These are phyloP conservation scores for Brachymystax lenok DNA, from an alignment of 2,797 vertebrate species.

Conservation along the genomic window DNA sequence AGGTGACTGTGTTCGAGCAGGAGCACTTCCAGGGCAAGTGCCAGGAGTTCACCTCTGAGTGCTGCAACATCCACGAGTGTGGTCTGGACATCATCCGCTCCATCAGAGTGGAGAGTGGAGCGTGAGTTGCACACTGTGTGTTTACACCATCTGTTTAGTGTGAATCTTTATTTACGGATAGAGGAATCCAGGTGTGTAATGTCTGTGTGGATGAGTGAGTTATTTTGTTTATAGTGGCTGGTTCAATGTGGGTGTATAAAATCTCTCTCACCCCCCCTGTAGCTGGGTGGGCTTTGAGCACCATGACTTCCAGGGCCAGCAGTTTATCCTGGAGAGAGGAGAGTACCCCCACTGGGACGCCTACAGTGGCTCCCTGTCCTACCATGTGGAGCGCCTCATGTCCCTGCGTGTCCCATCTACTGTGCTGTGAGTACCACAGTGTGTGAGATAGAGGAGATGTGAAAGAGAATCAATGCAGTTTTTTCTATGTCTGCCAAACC, in stretches of 20 bases:
- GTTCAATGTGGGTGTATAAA: background rate
- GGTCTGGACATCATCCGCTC: constrained; percentile 84
- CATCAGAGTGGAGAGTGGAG: constrained; percentile 82
- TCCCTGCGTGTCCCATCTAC: constrained; percentile 79
- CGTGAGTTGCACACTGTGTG: constrained; percentile 67
- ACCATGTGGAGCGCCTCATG: constrained; percentile 80
- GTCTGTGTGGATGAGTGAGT: background rate
- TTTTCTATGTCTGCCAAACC: background rate
- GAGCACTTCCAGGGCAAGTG: constrained; percentile 84
- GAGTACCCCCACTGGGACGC: constrained; percentile 85
- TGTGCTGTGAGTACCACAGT: constrained; percentile 73
- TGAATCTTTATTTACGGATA: too few species aligned
- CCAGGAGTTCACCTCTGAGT: constrained; percentile 81
- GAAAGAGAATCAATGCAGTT: background rate
- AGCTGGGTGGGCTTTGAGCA: constrained; percentile 85
- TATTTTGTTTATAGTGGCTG: background rate
- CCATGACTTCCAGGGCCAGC: constrained; percentile 84
- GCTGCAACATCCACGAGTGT: constrained; percentile 81
- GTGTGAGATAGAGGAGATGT: background rate
- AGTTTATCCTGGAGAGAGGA: constrained; percentile 84
- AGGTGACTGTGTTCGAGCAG: constrained; percentile 85
- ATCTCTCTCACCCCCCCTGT: constrained; percentile 16
- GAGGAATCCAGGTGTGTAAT: background rate
- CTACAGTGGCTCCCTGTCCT: constrained; percentile 79
- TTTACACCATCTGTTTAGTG: background rate